Evolutionary conservation across 2,113 vertebrate species (phyloP).

Genomic region (Callospermophilus lateralis): DNA sequence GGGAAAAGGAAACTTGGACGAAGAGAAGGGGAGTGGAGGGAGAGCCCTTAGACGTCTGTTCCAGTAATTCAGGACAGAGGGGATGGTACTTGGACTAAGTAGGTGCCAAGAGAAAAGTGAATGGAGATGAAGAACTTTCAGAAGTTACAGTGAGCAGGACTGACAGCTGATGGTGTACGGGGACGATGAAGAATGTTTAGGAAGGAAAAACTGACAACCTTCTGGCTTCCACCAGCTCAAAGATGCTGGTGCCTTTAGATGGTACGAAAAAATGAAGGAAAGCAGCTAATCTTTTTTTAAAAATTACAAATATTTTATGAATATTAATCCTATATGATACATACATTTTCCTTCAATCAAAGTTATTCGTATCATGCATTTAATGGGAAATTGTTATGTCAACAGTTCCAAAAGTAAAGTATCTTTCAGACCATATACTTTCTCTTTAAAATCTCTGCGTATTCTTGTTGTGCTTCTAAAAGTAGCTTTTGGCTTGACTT

Average conservation of each 20-base stretch:
- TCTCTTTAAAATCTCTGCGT: constrained; percentile 83
- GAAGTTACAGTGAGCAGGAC: background rate
- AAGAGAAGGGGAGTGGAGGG: too few relatives aligned
- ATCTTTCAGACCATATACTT: constrained; percentile 8
- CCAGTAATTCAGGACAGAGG: background rate
- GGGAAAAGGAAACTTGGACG: background rate
- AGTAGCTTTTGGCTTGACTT: constrained; percentile 88
- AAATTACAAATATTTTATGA: background rate
- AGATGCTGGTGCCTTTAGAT: background rate
- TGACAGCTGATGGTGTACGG: background rate
- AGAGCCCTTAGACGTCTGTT: background rate
- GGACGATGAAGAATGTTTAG: background rate
- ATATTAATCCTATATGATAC: background rate
- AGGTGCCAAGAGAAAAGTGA: background rate
- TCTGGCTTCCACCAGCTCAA: background rate
- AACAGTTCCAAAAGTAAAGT: background rate
- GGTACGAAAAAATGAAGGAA: background rate
- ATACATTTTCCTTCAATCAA: constrained; percentile 84
- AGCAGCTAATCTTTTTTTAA: background rate
- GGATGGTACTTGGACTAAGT: rapidly evolving
- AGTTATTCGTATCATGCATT: constrained; percentile 88
- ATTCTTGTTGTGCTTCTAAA: constrained; percentile 89
- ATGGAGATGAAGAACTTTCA: background rate
- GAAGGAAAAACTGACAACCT: background rate
- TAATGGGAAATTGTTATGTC: background rate